Evolutionary conservation across 2,797 vertebrate genomes (phyloP).

Genomic region (Tympanoctomys barrerae): DNA sequence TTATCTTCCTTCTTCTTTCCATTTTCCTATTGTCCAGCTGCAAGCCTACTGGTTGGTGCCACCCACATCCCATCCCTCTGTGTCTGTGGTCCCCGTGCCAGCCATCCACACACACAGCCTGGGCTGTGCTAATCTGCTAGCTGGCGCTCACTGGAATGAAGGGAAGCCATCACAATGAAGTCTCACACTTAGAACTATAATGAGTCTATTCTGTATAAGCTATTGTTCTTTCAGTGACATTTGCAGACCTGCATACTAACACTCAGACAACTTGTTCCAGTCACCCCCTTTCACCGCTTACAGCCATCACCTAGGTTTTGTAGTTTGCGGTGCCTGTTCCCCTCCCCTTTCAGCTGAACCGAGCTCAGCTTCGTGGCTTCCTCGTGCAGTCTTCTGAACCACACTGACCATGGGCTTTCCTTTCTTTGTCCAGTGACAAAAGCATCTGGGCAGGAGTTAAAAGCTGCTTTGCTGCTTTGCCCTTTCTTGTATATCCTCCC

Average conservation of each 20-base stretch:
- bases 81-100: background rate
- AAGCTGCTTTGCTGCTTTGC: background rate
- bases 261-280: background rate
- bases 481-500: background rate
- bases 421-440: background rate
- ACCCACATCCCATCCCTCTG: background rate
- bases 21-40: background rate
- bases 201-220: background rate
- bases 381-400: background rate
- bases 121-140: background rate
- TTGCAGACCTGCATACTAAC: background rate
- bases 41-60: background rate
- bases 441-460: background rate
- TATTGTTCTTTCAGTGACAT: background rate
- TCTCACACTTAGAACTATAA: background rate
- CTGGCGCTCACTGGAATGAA: background rate
- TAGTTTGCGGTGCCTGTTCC: background rate
- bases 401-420: background rate
- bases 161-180: background rate
- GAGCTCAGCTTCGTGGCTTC: background rate
- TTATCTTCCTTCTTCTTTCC: background rate
- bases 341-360: background rate
- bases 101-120: background rate
- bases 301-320: background rate
- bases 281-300: background rate